Percentiles rank a stretch among this genome's conserved stretches.
These are phyloP conservation scores for Tamandua tetradactyla DNA, from an alignment of 2,797 vertebrate genomes.

Conservation along the genomic window DNA sequence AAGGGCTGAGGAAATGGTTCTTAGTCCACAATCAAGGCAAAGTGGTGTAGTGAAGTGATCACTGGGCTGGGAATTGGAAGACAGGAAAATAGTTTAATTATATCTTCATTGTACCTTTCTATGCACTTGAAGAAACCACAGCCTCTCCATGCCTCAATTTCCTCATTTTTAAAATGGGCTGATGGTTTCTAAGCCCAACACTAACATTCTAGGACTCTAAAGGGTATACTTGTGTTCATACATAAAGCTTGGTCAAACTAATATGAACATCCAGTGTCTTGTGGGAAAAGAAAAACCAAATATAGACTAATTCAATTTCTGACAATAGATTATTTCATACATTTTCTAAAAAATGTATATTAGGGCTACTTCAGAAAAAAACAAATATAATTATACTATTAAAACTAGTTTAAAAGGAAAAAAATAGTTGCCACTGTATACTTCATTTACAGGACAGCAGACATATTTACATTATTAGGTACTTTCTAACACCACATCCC, in stretches of 20 bases:
- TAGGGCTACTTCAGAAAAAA: constrained; percentile 1
- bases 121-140: background rate
- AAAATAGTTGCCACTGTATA: background rate
- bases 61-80: background rate
- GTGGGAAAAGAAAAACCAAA: background rate
- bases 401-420: constrained; percentile 18
- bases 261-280: background rate
- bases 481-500: background rate
- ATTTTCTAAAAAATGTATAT: constrained; percentile 27
- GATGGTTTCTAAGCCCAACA: background rate
- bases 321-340: background rate
- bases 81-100: background rate
- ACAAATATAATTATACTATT: background rate
- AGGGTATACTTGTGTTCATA: background rate
- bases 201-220: background rate
- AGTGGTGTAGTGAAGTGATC: background rate
- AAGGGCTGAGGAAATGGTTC: background rate
- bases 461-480: background rate
- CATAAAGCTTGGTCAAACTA: background rate
- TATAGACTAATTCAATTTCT: constrained; percentile 13
- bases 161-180: background rate
- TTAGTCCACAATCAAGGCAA: background rate
- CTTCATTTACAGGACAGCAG: background rate
- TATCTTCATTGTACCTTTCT: background rate
- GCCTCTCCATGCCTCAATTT: background rate